These are phyloP conservation scores for Nyctibius bracteatus DNA, from an alignment of 2,113 vertebrate genomes.

Conservation along the genomic window DNA sequence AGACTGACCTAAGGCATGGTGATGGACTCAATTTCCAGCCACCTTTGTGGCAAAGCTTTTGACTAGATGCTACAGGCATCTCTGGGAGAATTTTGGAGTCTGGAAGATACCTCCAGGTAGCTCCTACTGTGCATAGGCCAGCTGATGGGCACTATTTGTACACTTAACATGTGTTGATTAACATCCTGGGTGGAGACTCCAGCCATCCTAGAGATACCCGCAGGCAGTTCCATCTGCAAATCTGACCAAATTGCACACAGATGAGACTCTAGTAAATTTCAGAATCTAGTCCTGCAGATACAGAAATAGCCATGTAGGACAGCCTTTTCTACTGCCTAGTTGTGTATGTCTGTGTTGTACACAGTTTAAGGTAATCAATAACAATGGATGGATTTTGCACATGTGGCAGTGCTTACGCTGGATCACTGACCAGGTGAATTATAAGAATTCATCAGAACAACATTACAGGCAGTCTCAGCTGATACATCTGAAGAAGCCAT, in stretches of 20 bases:
- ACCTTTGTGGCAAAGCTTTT: background rate
- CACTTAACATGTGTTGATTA: background rate
- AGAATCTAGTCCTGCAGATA: background rate
- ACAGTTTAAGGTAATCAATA: background rate
- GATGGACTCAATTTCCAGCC: background rate
- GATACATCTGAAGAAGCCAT: background rate
- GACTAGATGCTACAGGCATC: background rate
- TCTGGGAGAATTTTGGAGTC: background rate
- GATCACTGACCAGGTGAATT: background rate
- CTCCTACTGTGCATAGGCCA: background rate
- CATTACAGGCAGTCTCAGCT: background rate
- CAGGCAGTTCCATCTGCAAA: background rate
- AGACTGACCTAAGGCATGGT: background rate
- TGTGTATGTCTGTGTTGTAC: background rate
- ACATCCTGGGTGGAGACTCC: background rate
- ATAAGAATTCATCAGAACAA: background rate
- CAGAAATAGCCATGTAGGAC: background rate
- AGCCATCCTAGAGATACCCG: background rate
- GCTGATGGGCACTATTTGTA: background rate
- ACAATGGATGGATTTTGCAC: background rate
- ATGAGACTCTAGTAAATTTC: background rate
- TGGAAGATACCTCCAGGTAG: background rate
- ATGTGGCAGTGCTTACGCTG: rapidly evolving
- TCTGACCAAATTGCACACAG: background rate
- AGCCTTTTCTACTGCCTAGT: background rate